Conservation (phyloP, 2,113 vertebrate species). For the Bos indicus region DNA sequence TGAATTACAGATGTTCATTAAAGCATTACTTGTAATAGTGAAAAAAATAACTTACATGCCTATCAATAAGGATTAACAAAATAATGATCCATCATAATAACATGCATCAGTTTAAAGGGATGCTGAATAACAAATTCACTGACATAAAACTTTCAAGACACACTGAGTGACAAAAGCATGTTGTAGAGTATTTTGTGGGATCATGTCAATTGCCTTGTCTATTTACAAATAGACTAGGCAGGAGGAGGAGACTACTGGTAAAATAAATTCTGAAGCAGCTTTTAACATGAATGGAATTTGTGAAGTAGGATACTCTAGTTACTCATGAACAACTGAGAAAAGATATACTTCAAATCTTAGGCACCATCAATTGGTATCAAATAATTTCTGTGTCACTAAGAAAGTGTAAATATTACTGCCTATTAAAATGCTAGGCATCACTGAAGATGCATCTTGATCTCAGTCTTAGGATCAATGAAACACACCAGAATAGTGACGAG, state of each 20-base stretch:
- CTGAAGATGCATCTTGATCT: background rate
- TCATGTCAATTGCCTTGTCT: background rate
- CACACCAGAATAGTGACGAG: background rate
- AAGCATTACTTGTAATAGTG: background rate
- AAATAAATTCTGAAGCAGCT: constrained; percentile 4
- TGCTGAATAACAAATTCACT: constrained; percentile 1
- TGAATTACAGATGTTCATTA: background rate
- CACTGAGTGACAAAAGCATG: background rate
- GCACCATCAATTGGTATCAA: background rate
- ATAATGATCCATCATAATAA: background rate
- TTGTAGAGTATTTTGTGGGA: background rate
- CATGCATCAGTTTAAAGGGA: background rate
- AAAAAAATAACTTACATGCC: background rate
- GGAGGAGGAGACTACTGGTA: background rate
- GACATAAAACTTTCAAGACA: background rate
- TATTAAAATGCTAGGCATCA: background rate
- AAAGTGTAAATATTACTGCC: background rate
- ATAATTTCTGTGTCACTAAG: background rate
- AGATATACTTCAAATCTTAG: background rate
- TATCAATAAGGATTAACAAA: background rate
- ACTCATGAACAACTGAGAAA: constrained; percentile 20
- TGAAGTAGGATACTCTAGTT: background rate
- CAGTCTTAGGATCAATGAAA: background rate
- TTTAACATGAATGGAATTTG: constrained; percentile 29
- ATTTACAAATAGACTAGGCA: background rate